A percentile compares a stretch with the other conserved stretches of the same genome.
Evolutionary conservation across 1,140 invertebrate genomes (phyloP).

Genomic region (Stegodyphus mimosarum): DNA sequence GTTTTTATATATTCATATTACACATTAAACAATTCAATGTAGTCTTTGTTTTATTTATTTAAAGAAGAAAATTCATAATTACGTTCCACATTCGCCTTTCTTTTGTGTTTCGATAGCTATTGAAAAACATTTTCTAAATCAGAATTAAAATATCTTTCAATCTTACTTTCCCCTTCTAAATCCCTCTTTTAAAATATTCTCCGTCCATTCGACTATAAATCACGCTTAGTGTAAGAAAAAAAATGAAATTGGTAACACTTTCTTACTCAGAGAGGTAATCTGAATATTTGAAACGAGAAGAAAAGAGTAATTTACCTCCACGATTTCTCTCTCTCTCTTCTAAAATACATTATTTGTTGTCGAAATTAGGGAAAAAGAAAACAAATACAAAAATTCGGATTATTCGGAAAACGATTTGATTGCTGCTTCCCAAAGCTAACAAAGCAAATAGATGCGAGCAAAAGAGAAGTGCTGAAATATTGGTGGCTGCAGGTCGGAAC

Average conservation of each 20-base stretch:
- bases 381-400: slow-evolving; percentile 19
- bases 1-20: no score
- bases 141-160: neutral
- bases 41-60: no score
- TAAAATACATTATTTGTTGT: slow-evolving; percentile 15
- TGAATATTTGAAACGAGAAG: neutral
- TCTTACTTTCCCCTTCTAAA: neutral
- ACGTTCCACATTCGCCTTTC: no score
- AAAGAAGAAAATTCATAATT: no score
- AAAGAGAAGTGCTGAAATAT: slow-evolving; percentile 18
- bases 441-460: slow-evolving; percentile 32
- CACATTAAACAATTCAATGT: no score
- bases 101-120: neutral
- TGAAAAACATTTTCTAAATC: slow-evolving; percentile 1
- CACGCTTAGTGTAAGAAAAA: neutral
- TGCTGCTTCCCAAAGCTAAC: neutral
- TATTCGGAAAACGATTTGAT: slow-evolving; percentile 34
- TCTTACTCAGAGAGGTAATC: slow-evolving; percentile 1
- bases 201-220: slow-evolving; percentile 2
- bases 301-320: neutral
- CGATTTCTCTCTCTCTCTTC: neutral
- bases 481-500: slow-evolving; percentile 21
- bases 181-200: neutral
- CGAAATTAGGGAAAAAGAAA: slow-evolving; percentile 31
- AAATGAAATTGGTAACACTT: neutral